Base-by-base conservation (phyloP, 2,888 invertebrate species). In the Hydriomena furcata region DNA sequence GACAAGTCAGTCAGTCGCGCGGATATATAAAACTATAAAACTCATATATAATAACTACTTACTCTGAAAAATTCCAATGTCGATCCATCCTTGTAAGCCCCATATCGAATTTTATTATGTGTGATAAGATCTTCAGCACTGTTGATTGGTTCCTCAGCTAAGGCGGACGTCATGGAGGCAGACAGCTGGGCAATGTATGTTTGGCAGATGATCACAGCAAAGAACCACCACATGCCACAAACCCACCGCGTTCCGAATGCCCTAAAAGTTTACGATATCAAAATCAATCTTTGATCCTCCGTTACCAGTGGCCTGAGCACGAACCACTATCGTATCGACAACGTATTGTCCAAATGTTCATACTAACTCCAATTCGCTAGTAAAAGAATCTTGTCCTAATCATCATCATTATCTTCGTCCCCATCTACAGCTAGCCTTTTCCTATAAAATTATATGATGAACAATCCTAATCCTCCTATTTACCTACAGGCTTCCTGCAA, bases 111-210 rank as follows among this genome's bases (percentile, higher is more conserved):
- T 82, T 96, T 96, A 34, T 93, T 96, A 82, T 99, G 98, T 57
- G 94, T 94, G 1, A 97, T 96, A 52, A 99, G 91, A 81, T 98
- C 98, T 69, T 98, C 98, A 0, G 96, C 97, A 71, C 93, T 95
- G 73, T 95, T 94, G 55, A 99, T 98, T 1, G 97, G 96, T 27
- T 94, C 94, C 47, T 94, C 95, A 92, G 95, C 95, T 43, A 96
- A 89, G 7, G 96, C 96, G 58, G 95, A 95, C 1, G 98, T 98
- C 63, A 98, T 92, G 65, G 97, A 98, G 1, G 98, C 98, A 1
- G 98, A 97, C 71, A 98, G 91, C 82, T 98, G 98, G 49, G 98
- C 98, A 5, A 98, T 98, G 82, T 98, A 98, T 5, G 97, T 97
- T 48, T 97, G 96, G 56, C 97, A 94, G 91, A 98, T 96, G 73